A percentile compares a stretch with the other conserved stretches of the same genome.
Evolutionary conservation across 2,797 vertebrate species (phyloP).

Genomic region (Cynopterus sphinx): DNA sequence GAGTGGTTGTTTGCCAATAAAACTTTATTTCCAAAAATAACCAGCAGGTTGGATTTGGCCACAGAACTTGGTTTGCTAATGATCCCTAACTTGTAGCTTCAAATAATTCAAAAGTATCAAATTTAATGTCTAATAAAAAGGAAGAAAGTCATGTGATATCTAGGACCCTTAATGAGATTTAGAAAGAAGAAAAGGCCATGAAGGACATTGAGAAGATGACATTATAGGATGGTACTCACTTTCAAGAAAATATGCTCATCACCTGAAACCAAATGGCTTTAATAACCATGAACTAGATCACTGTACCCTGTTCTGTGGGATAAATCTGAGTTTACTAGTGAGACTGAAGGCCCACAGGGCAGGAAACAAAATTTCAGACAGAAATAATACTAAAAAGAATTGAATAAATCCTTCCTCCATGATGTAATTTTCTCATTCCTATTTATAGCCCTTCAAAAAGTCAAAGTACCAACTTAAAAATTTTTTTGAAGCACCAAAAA

Average conservation of each 20-base stretch:
- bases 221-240: neutral
- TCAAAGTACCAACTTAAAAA: neutral
- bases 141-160: neutral
- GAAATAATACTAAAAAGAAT: neutral
- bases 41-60: neutral
- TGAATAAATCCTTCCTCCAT: neutral
- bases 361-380: conserved; percentile 3
- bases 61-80: neutral
- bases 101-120: conserved; percentile 6
- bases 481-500: neutral
- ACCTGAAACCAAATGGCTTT: neutral
- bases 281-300: neutral
- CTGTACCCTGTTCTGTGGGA: neutral
- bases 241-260: neutral
- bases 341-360: neutral
- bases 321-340: neutral
- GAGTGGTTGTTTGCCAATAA: neutral
- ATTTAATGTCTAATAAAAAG: neutral
- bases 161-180: neutral
- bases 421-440: neutral
- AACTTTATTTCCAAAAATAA: conserved; percentile 48
- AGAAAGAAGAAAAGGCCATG: neutral
- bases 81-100: neutral
- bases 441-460: neutral
- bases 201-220: neutral